Percentiles rank a stretch among this genome's conserved stretches.
phyloP scores from a whole-genome alignment of 2,888 invertebrate species.

The Melipona beecheii region DNA sequence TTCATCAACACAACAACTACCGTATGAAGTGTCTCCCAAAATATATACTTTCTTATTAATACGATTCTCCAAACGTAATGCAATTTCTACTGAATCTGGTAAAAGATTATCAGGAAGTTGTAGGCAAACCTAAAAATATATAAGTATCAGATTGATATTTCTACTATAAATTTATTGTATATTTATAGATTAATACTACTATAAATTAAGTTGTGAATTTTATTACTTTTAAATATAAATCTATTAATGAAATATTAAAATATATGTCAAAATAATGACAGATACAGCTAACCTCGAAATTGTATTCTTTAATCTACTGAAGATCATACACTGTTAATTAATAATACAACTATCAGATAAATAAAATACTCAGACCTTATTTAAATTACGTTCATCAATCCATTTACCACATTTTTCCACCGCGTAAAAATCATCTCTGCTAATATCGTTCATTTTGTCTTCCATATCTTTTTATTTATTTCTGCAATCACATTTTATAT shows the following conservation, averaged over 20 bases:
- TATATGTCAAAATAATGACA: constrained; percentile 13
- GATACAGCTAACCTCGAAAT: constrained; percentile 27
- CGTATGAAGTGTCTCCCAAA: constrained; percentile 96
- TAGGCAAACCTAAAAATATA: constrained; percentile 89
- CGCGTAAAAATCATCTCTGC: constrained; percentile 86
- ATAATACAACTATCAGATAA: constrained; percentile 15
- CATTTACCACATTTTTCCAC: constrained; percentile 88
- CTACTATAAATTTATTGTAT: not conserved
- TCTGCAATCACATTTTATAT: constrained; percentile 38
- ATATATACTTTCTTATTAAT: constrained; percentile 90
- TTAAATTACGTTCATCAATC: constrained; percentile 88
- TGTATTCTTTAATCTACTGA: constrained; percentile 2
- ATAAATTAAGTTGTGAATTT: not conserved
- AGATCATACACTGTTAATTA: constrained; percentile 15
- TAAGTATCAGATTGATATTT: not conserved
- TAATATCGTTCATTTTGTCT: constrained; percentile 66
- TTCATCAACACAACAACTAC: constrained; percentile 96
- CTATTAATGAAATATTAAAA: constrained; percentile 1
- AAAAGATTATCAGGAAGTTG: constrained; percentile 96
- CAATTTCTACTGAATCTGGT: constrained; percentile 88
- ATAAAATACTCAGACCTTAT: constrained; percentile 85
- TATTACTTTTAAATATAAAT: not conserved
- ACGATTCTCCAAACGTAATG: constrained; percentile 84
- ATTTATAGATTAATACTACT: no score
- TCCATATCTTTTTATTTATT: constrained; percentile 8